Evolutionary conservation across 2,797 vertebrate genomes (phyloP), one percentile per base, ranked within the genome.

Genomic region (Denticeps clupeoides): DNA sequence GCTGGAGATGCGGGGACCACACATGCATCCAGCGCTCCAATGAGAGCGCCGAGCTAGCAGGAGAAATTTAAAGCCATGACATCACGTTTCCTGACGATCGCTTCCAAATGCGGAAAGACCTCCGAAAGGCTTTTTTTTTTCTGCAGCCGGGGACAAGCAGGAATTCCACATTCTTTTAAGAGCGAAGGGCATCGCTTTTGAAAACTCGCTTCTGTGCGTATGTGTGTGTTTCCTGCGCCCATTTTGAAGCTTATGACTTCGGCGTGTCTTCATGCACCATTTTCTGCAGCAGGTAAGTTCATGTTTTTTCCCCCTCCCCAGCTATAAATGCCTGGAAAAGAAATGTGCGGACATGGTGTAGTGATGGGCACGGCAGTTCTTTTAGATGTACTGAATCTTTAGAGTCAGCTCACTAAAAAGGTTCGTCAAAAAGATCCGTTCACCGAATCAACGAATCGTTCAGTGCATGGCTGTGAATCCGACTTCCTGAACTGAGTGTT

Each of bases 51-150:
- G 55, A 44, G 47, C n/a, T n/a, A n/a, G 47, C 47, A 43, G 50
- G 47, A 29, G 51, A 45, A 47, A 28, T 58, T 62, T 58, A 58
- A 58, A 62, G 53, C 49, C 45, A 55, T 63, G 60, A 63, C 60
- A 56, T 63, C 60, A 63, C 60, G 42, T 59, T 63, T 59, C 56
- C 52, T 56, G 45, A 58, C 44, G 45, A 56, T 38, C 29, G 60
- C 41, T 44, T 55, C 48, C 45, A 33, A 55, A 63, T 46, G 49
- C 60, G 51, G 51, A 59, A 55, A 54, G 53, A 52, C 46, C 43
- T 62, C 49, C 6, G 38, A 28, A 21, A 52, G 49, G 45, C 18
- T 44, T 37, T 47, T 47, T 45, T 45, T 41, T 47, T 45, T 45
- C 41, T 23, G 22, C 45, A 51, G 43, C 45, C 44, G 44, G 41